Evolutionary conservation across 1,140 invertebrate species (phyloP), one percentile per base, ranked within the genome.

Genomic region (Cydia amplana): DNA sequence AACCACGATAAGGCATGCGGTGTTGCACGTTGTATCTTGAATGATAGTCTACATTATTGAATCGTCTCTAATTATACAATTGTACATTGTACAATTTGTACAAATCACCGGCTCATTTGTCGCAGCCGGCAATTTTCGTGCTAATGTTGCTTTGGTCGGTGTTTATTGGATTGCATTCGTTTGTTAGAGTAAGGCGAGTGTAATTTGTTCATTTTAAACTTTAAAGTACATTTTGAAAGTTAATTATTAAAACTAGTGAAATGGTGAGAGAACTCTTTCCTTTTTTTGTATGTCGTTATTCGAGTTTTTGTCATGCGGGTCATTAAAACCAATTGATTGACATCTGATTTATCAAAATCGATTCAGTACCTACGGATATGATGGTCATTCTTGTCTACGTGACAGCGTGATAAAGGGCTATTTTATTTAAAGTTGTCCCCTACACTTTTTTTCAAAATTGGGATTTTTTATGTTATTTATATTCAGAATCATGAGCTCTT

Each of bases 141-240:
- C 23, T 60, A 60, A 60, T 51, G 49, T 23, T 60, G 55, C 23
- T 60, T 60, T 60, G 79, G 75, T 10, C 0, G 20, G 16, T 23
- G 20, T 60, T 23, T 60, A 60, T 60, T 60, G 55, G 20, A 60
- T 76, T 78, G 65, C 76, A 77, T 79, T 83, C 49, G 49, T 16
- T 49, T 49, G 43, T 1, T 40, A 10, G 36, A 81, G 76, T 51
- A 67, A 78, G 78, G 20, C 7, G n/a, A 51, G 49, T 51, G 49
- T 51, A 0, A 78, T 83, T 83, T 80, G 74, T 73, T 77, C 76
- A n/a, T n/a, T 76, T 72, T 76, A 12, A n/a, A n/a, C n/a, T n/a
- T n/a, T 23, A 55, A 55, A 51, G 49, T 51, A 18, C 18, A 60
- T 18, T 51, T 18, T 51, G n/a, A n/a, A 18, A 18, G 49, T 51